A percentile compares a stretch with the other conserved stretches of the same genome.
These are phyloP conservation scores for Oegoconia quadripuncta DNA, from an alignment of 2,888 invertebrate species.

Conservation along the genomic window DNA sequence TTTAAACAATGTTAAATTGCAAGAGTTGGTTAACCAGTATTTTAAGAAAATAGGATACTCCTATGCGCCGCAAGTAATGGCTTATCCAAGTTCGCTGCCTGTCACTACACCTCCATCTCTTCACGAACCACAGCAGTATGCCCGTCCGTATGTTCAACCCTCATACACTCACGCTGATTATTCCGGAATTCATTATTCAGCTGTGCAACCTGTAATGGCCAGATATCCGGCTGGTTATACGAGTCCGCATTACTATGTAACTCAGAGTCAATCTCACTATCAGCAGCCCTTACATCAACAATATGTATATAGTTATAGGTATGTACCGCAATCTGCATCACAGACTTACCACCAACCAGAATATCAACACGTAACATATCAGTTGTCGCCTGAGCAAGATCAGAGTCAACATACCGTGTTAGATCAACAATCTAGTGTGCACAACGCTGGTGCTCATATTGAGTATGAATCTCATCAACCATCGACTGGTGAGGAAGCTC, in stretches of 20 bases:
- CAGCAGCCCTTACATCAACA: slow-evolving; percentile 49
- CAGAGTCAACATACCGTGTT: slow-evolving; percentile 1
- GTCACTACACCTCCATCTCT: slow-evolving; percentile 25
- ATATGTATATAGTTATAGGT: slow-evolving; percentile 58
- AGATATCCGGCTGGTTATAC: slow-evolving; percentile 58
- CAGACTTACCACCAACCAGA: slow-evolving; percentile 49
- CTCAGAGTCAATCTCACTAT: slow-evolving; percentile 49
- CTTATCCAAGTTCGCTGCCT: slow-evolving; percentile 42
- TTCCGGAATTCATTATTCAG: slow-evolving; percentile 69
- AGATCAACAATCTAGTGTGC: slow-evolving; percentile 23
- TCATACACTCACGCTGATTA: slow-evolving; percentile 64
- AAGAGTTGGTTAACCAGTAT: slow-evolving; percentile 75
- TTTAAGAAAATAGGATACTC: slow-evolving; percentile 66
- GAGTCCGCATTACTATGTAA: slow-evolving; percentile 43
- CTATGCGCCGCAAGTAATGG: slow-evolving; percentile 59
- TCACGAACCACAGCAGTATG: slow-evolving; percentile 55
- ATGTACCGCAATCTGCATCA: slow-evolving; percentile 43
- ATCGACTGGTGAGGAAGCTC: slow-evolving; percentile 1
- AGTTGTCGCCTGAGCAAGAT: slow-evolving; percentile 35
- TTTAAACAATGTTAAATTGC: slow-evolving; percentile 77
- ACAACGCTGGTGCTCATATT: slow-evolving; percentile 13
- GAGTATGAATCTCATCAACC: not conserved
- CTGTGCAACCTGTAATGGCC: slow-evolving; percentile 72
- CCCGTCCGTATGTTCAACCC: slow-evolving; percentile 58
- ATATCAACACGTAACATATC: slow-evolving; percentile 38